phyloP scores from a whole-genome alignment of 1,140 invertebrate species.

The Coboldia fuscipes region DNA sequence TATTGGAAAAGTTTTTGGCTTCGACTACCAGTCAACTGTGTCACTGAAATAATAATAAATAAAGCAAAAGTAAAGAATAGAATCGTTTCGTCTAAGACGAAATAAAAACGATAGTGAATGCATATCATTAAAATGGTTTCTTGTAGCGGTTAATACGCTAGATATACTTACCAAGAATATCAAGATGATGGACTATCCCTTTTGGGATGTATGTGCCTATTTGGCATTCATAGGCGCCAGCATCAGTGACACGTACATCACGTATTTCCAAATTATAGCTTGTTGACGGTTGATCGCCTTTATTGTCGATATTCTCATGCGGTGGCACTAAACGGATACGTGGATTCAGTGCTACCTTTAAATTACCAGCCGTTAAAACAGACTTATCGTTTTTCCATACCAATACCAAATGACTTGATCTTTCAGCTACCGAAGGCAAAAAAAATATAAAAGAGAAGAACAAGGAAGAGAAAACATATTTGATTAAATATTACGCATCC shows the following conservation, averaged over 20 bases:
- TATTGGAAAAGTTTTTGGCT: no score
- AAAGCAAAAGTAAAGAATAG: no score
- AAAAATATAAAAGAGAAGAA: no score
- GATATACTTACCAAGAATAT: slow-evolving; percentile 29
- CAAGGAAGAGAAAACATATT: no score
- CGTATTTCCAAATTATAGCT: slow-evolving; percentile 29
- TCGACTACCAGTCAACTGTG: no score
- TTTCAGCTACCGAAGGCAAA: background rate
- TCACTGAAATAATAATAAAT: no score
- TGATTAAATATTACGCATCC: no score
- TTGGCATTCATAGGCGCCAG: slow-evolving; percentile 30
- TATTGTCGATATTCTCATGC: slow-evolving; percentile 10
- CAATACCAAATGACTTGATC: slow-evolving; percentile 17
- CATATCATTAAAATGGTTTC: no score
- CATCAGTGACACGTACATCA: slow-evolving; percentile 28
- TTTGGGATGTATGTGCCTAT: slow-evolving; percentile 27
- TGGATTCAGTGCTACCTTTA: slow-evolving; percentile 29
- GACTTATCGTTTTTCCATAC: slow-evolving; percentile 31
- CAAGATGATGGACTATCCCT: slow-evolving; percentile 31
- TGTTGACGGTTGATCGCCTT: slow-evolving; percentile 10
- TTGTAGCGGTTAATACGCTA: no score
- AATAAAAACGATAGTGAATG: no score
- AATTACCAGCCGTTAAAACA: slow-evolving; percentile 28
- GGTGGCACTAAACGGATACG: slow-evolving; percentile 24
- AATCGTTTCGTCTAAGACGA: no score